Evolutionary conservation across 2,888 invertebrate genomes (phyloP), one percentile per base, ranked within the genome.

Genomic region (Nebria salina): DNA sequence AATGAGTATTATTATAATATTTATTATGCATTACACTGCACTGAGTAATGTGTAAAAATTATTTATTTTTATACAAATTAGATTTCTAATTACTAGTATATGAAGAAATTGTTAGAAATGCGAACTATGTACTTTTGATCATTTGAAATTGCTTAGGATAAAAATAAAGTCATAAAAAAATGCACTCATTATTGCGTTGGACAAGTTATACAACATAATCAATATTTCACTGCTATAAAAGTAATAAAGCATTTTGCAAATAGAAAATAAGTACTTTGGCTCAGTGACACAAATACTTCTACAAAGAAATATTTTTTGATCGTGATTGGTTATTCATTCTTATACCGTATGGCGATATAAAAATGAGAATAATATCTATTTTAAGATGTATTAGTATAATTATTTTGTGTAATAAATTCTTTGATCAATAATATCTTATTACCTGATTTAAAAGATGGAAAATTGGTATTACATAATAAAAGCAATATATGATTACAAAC

Each of bases 291-390:
- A 54, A 54, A 54, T 54, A 54, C 13, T 54, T 54, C 54, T 54
- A 54, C 54, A 54, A 34, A 34, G 54, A 8, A 54, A 13, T 54
- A 54, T 70, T 70, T 70, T 70, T 70, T 3, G n/a, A 68, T 3
- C 4, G 68, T 7, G 15, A 68, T 68, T 68, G 68, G 3, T 8
- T 15, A n/a, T 9, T 11, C 65, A 65, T 15, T 65, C 15, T 65
- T 15, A 5, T 65, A 66, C 9, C 66, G 13, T 66, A 66, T 66
- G 66, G 1, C 15, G 5, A 70, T 70, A 34, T 13, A 70, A 70
- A 70, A 70, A 70, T 70, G 2, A 70, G 15, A 70, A 25, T 25
- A 26, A 68, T 68, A 70, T 70, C 11, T 66, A 34, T 66, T 13
- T 66, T 66, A 13, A 13, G 15, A 13, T 20, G n/a, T n/a, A 66